Percentiles rank a stretch among this genome's conserved stretches.
These are phyloP conservation scores for Cerastis leucographa DNA, from an alignment of 2,888 invertebrate genomes.

Conservation along the genomic window DNA sequence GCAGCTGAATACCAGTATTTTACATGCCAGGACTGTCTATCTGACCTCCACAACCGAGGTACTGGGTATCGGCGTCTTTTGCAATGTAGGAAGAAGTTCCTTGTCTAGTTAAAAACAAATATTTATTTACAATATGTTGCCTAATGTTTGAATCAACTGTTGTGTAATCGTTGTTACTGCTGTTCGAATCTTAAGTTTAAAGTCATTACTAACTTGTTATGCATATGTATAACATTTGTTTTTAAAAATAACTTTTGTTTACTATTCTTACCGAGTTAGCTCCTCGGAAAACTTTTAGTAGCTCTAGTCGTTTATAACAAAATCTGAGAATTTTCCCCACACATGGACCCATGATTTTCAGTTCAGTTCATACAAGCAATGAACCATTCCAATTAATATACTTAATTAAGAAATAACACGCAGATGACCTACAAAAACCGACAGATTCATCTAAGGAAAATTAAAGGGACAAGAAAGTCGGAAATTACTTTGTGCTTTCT, in stretches of 20 bases:
- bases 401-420: not conserved
- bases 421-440: constrained; percentile 1
- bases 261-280: not conserved
- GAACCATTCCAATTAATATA: not conserved
- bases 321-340: not conserved
- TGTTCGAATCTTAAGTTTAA: constrained; percentile 12
- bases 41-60: not conserved
- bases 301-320: not conserved
- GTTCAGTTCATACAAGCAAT: not conserved
- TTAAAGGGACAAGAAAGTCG: not conserved
- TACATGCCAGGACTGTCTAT: not conserved
- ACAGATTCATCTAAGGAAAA: constrained; percentile 20
- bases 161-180: not conserved
- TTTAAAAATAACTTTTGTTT: not conserved
- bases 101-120: not conserved
- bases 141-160: not conserved
- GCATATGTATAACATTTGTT: not conserved
- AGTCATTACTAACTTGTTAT: constrained; percentile 4
- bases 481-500: constrained; percentile 6
- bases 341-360: not conserved
- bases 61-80: not conserved
- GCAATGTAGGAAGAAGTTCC: not conserved
- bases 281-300: not conserved
- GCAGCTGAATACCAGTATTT: not conserved
- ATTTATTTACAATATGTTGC: not conserved